Conservation (phyloP, 2,797 vertebrate genomes). For the Bradypodion pumilum region DNA sequence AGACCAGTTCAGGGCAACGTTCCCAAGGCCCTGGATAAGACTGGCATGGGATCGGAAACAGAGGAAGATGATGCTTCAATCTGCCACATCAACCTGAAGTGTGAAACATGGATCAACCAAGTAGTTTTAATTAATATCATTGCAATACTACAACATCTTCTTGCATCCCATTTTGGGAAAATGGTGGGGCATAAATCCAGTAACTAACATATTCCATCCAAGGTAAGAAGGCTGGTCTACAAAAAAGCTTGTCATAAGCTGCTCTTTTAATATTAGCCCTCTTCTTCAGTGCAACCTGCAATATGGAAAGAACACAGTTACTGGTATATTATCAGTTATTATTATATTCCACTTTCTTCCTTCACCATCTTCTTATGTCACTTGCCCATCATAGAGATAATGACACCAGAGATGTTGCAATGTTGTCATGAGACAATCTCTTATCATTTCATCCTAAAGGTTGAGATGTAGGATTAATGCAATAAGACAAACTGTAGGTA, state of each 20-base stretch:
- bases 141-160: neutral
- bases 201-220: neutral
- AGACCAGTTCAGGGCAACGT: too few relatives aligned
- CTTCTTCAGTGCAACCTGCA: neutral
- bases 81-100: too few relatives aligned
- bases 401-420: neutral
- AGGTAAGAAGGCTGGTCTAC: neutral
- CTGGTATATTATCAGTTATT: neutral
- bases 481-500: neutral
- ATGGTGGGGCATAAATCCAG: neutral
- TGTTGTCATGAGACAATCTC: neutral
- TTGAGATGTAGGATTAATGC: neutral
- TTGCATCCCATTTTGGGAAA: neutral
- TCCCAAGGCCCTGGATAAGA: too few relatives aligned
- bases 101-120: too few relatives aligned
- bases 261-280: too few relatives aligned
- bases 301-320: neutral
- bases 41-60: too few relatives aligned
- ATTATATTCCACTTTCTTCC: neutral
- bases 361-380: neutral
- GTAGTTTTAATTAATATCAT: neutral
- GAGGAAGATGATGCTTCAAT: too few relatives aligned
- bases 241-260: neutral
- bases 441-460: neutral
- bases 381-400: neutral